Evolutionary conservation across 2,797 vertebrate species (phyloP), one percentile per base, ranked within the genome.

Genomic region (Rhinatrema bivittatum): DNA sequence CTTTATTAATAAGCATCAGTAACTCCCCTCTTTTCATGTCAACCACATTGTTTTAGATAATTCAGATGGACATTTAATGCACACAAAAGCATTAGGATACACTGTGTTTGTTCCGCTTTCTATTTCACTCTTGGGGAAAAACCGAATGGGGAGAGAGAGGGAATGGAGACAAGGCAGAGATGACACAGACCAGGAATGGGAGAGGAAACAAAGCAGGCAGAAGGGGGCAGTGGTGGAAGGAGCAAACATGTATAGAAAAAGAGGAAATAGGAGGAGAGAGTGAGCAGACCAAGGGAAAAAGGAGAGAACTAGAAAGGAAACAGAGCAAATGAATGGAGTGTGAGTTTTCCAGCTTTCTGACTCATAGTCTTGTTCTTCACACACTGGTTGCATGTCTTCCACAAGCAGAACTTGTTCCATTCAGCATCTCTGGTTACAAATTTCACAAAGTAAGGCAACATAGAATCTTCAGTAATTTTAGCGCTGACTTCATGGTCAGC

Each of bases 241-340:
- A 14, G 24, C 32, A 18, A 25, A 38, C 26, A 44, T 30, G n/a
- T n/a, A n/a, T n/a, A n/a, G n/a, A n/a, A n/a, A n/a, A n/a, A 44
- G 19, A 53, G 30, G 6, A 25, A 15, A 27, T 32, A 25, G 36
- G 36, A 25, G 10, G 9, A 29, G 43, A 46, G 33, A 23, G 13
- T 49, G 54, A 44, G 42, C 23, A 20, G 43, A 50, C 57, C 54
- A 62, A 50, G 59, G 57, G 28, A 46, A 16, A 46, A 44, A 52
- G 42, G 27, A 34, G 9, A 40, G 41, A 25, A 25, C 39, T n/a
- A n/a, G n/a, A n/a, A n/a, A 30, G 22, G 39, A 46, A 42, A 25
- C 32, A 56, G 35, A 48, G 42, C 41, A 66, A 54, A 61, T 56
- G 65, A 40, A 56, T 43, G 49, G 12, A 30, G 15, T 37, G 40